phyloP scores from a whole-genome alignment of 2,888 invertebrate species.

The Adineta ricciae region DNA sequence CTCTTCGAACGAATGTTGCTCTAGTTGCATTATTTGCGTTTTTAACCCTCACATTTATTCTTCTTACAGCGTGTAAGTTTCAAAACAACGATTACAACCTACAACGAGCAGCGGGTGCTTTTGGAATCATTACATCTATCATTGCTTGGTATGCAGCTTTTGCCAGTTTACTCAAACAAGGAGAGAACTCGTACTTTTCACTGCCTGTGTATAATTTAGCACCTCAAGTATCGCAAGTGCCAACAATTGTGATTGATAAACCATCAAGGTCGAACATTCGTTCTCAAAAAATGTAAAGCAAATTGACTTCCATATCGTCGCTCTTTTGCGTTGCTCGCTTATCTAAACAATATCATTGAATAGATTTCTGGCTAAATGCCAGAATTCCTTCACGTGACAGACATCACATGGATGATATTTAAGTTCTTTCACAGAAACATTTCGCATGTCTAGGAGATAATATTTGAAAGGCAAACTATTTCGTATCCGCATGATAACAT shows the following conservation, averaged over 20 bases:
- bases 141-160: neutral
- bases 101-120: neutral
- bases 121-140: neutral
- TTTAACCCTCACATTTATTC: neutral
- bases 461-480: too few species aligned
- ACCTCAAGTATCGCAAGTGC: neutral
- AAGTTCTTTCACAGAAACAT: too few species aligned
- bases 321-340: too few species aligned
- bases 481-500: neutral
- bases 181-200: neutral
- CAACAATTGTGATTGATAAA: neutral
- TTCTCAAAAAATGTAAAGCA: too few species aligned
- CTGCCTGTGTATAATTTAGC: neutral
- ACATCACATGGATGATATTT: too few species aligned
- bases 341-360: too few species aligned
- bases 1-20: neutral
- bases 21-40: neutral
- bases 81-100: neutral
- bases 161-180: neutral
- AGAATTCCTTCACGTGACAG: too few species aligned
- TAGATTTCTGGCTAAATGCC: too few species aligned
- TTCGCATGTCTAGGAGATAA: too few species aligned
- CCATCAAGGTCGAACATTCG: too few species aligned
- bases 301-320: too few species aligned
- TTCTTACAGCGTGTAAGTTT: neutral